Conservation (phyloP, 2,113 vertebrate species). For the Etheostoma cragini region DNA sequence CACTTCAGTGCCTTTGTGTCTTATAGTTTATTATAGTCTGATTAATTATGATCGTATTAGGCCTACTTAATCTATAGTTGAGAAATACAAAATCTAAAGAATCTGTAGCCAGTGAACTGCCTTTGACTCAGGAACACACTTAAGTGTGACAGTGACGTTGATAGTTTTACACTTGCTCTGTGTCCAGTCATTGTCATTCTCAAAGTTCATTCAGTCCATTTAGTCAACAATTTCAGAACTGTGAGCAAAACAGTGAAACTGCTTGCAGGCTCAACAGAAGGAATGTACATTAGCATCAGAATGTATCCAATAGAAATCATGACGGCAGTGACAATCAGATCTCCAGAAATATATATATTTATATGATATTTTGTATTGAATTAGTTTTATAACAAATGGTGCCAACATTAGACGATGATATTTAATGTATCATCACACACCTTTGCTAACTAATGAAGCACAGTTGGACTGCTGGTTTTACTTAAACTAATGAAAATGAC, state of each 20-base stretch:
- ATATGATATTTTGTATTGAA: not conserved
- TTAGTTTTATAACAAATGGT: not conserved
- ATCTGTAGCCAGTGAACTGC: not conserved
- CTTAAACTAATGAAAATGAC: not conserved
- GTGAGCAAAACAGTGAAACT: not conserved
- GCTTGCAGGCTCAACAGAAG: not conserved
- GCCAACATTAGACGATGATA: not conserved
- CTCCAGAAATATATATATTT: not conserved
- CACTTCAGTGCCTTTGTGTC: not conserved
- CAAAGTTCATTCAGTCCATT: not conserved
- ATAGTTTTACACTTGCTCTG: conserved; percentile 6
- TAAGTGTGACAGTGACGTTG: not conserved
- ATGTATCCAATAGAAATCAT: not conserved
- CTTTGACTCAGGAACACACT: not conserved
- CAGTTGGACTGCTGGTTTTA: not conserved
- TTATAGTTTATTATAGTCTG: not conserved
- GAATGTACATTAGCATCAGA: not conserved
- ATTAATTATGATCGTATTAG: not conserved
- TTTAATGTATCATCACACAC: not conserved
- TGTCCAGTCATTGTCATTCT: not conserved
- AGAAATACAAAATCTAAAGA: not conserved
- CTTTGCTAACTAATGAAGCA: not conserved
- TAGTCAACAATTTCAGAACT: not conserved
- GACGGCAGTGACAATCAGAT: not conserved
- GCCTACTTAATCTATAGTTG: not conserved